Base-by-base conservation (phyloP, 2,113 vertebrate species). In the Geococcyx californianus region DNA sequence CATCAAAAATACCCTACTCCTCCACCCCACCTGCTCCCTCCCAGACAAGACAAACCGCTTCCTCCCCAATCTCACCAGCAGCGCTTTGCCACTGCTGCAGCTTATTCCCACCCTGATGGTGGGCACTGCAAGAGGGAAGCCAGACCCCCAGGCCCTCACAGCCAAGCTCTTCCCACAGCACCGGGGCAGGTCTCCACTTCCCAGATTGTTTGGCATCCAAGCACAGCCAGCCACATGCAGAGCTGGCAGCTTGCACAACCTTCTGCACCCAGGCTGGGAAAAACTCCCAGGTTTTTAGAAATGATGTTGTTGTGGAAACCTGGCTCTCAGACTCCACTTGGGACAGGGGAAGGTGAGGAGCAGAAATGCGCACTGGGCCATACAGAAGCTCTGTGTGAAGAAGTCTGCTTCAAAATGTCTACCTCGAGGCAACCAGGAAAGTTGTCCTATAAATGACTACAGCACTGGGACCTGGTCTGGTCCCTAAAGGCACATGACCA, bases 41-140 rank as follows among this genome's bases (percentile, higher is more conserved):
- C 33, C 45, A 36, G 33, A 1, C 31, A 19, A 83, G 42, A 28
- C n/a, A 31, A 74, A 69, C 2, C 24, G 9, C 18, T 24, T 15
- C 5, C 18, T 10, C 40, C 26, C 67, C 54, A 42, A 2, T 28
- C 47, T 64, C 67, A 49, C 67, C 2, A 0, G 29, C 51, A 73
- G 54, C 0, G 0, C 33, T 67, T 52, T 4, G 3, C 18, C 31
- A 0, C 34, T 40, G 38, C 19, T 1, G 8, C 40, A 23, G 25
- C 42, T 77, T 62, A 58, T 66, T 83, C 55, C 72, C 33, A 16
- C 34, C 29, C 36, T 45, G 49, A 29, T 0, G 0, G n/a, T 3
- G 4, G 24, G 6, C 25, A 16, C 69, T 34, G 36, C 45, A 60
- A 77, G 20, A 20, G 31, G 12, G 1, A 77, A 88, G 84, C 7